Base-by-base conservation (phyloP, 2,797 vertebrate genomes). In the Crotalus adamanteus region DNA sequence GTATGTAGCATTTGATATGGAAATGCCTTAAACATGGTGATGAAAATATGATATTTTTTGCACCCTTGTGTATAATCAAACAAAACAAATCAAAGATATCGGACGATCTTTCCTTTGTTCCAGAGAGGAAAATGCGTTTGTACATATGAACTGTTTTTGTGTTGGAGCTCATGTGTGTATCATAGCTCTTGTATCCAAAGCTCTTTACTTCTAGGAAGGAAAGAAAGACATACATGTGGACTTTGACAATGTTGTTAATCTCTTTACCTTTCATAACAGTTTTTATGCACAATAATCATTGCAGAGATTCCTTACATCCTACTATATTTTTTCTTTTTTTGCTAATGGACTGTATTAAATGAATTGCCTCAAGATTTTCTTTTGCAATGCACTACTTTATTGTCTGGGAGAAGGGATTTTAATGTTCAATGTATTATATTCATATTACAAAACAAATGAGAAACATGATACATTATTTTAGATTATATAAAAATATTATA, bases 1-100 rank as follows among this genome's bases (percentile, higher is more conserved):
- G 16, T 94, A 53, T 94, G 7, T 8, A 85, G 22, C 26, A 31
- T 90, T 95, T 86, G 25, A 51, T 92, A 87, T 60, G 94, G 90
- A 94, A 90, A 87, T 83, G 93, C 90, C 14, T 87, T 61, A 25
- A 89, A 6, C 51, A 47, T 26, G 47, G 2, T 91, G 91, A 88
- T 0, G 0, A 91, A 69, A 47, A 93, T 14, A 85, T 87, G 47
- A 53, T 53, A 86, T 86, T 61, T 86, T 91, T 22, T 86, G n/a
- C 22, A 25, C 28, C 86, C 59, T 28, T 91, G 28, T 63, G 28
- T 61, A 86, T 13, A 53, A 61, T 86, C 60, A 51, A 6, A 61
- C 16, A 31, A 57, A 18, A 42, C 16, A 83, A 37, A 37, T 37
- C 37, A 37, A 37, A 37, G 55, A 56, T 59, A 87, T 25, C 42